phyloP scores from a whole-genome alignment of 2,113 vertebrate species.

The Burhinus oedicnemus region DNA sequence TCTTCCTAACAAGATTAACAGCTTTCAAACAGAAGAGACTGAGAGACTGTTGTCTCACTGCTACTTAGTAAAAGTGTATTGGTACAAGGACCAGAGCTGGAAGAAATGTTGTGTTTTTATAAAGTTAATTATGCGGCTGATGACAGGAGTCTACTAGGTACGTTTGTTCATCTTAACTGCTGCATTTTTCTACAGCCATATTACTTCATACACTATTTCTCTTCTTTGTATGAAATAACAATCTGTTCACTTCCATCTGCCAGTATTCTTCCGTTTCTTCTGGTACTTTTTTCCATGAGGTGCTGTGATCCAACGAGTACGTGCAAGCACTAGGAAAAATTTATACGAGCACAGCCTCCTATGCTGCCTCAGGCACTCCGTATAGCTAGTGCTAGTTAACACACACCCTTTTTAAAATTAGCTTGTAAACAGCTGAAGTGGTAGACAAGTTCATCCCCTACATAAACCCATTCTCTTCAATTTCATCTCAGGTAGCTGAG shows the following conservation, averaged over 20 bases:
- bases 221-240: background rate
- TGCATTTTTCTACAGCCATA: background rate
- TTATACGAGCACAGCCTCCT: background rate
- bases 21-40: background rate
- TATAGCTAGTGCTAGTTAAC: background rate
- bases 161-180: fast-evolving
- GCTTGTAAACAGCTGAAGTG: background rate
- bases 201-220: background rate
- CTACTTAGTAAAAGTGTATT: background rate
- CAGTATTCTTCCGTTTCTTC: background rate
- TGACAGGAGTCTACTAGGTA: background rate
- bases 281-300: background rate
- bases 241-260: constrained; percentile 13
- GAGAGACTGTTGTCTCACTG: background rate
- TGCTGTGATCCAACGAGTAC: background rate
- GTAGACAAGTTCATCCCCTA: background rate
- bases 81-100: background rate
- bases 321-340: background rate
- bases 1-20: background rate
- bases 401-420: background rate
- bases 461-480: background rate
- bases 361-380: background rate
- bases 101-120: background rate
- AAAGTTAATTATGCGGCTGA: background rate
- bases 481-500: background rate